A percentile compares a stretch with the other conserved stretches of the same genome.
Conservation (phyloP, 2,113 vertebrate genomes). For the Aptenodytes forsteri region DNA sequence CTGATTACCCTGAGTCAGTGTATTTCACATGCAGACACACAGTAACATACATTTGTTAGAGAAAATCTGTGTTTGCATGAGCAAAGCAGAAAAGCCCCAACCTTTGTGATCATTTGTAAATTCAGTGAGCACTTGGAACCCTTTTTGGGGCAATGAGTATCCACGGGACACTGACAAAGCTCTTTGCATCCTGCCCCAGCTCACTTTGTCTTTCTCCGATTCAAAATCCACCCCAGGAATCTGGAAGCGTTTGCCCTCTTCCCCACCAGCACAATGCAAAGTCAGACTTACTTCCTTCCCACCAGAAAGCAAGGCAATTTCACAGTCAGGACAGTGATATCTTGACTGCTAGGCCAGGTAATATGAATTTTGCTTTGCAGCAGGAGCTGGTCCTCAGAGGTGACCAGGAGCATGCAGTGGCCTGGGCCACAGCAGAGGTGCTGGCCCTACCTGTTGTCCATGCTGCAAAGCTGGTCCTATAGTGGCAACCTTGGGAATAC, state of each 20-base stretch:
- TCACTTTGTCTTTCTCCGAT: background rate
- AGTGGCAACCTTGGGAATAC: background rate
- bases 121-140: background rate
- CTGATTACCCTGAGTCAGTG: background rate
- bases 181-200: background rate
- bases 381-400: background rate
- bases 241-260: background rate
- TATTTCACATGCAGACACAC: background rate
- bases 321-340: background rate
- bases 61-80: background rate
- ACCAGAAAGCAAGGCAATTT: background rate
- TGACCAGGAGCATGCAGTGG: background rate
- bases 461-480: background rate
- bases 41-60: background rate
- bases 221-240: background rate
- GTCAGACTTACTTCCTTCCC: background rate
- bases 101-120: background rate
- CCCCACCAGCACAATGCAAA: background rate
- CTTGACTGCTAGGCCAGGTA: background rate
- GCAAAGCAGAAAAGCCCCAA: background rate
- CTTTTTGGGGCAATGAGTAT: background rate
- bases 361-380: background rate
- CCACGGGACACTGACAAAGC: background rate
- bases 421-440: background rate
- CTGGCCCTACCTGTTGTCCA: background rate